A percentile compares a stretch with the other conserved stretches of the same genome.
These are phyloP conservation scores for Myripristis murdjan DNA, from an alignment of 2,797 vertebrate genomes.

Conservation along the genomic window DNA sequence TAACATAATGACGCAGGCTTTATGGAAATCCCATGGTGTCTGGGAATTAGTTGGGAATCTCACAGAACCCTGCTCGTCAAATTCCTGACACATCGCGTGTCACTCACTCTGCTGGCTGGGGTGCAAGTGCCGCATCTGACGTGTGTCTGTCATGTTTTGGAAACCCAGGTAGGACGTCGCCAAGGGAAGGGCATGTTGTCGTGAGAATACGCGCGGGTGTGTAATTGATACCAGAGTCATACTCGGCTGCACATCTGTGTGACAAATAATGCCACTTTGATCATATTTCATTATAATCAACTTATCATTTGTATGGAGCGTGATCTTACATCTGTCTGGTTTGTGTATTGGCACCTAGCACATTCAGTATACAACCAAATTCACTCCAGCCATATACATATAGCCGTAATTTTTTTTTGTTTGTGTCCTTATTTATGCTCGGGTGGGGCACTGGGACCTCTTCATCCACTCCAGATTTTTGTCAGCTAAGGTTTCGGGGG, in stretches of 20 bases:
- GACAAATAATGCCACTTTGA: conserved; percentile 49
- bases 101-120: conserved; percentile 28
- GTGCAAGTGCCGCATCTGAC: conserved; percentile 34
- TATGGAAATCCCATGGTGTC: conserved; percentile 35
- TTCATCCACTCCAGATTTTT: conserved; percentile 80
- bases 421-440: conserved; percentile 68
- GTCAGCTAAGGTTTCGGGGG: conserved; percentile 76
- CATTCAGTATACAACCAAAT: conserved; percentile 19
- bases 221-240: conserved; percentile 54
- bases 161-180: conserved; percentile 23
- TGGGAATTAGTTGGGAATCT: conserved; percentile 39
- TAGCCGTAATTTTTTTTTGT: conserved; percentile 29
- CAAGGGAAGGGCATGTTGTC: conserved; percentile 21
- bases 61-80: conserved; percentile 53
- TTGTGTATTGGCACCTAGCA: conserved; percentile 44
- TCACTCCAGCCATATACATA: conserved; percentile 13
- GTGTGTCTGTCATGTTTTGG: conserved; percentile 40
- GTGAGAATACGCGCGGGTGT: conserved; percentile 7
- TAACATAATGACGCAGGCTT: conserved; percentile 42
- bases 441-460: conserved; percentile 57
- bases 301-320: conserved; percentile 15
- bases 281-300: conserved; percentile 43
- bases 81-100: conserved; percentile 55
- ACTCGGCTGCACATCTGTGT: conserved; percentile 9
- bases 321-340: conserved; percentile 14